Percentiles rank a stretch among this genome's conserved stretches.
Conservation (phyloP, 2,113 vertebrate species). For the Xiphophorus hellerii region DNA sequence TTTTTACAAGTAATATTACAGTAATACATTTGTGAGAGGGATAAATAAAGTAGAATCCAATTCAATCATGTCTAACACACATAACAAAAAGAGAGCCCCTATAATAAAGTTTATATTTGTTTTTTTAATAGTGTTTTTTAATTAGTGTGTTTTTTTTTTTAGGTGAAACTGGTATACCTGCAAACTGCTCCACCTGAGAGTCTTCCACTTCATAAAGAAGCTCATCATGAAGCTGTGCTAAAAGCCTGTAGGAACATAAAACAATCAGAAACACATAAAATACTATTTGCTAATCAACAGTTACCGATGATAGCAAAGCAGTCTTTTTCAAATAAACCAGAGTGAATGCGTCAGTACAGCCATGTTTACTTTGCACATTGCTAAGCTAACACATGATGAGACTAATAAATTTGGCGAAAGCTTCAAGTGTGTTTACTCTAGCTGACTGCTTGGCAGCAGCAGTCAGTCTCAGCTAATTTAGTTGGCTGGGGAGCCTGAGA, state of each 20-base stretch:
- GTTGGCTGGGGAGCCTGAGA: constrained; percentile 14
- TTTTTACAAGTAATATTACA: too few relatives aligned
- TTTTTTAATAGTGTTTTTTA: background rate
- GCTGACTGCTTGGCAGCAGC: constrained; percentile 26
- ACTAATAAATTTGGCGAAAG: constrained; percentile 20
- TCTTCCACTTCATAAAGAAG: constrained; percentile 92
- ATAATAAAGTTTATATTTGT: background rate
- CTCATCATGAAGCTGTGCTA: constrained; percentile 94
- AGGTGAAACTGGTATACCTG: constrained; percentile 76
- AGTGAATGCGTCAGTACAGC: background rate
- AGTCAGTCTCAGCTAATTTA: constrained; percentile 15
- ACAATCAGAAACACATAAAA: background rate
- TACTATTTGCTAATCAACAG: background rate
- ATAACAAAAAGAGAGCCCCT: background rate
- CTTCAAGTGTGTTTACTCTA: constrained; percentile 34
- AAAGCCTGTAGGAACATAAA: constrained; percentile 78
- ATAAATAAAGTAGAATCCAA: too few relatives aligned
- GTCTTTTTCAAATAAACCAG: background rate
- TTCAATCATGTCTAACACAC: too few relatives aligned
- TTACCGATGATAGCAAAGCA: background rate
- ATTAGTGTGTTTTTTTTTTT: background rate
- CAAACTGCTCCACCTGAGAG: constrained; percentile 84
- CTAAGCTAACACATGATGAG: background rate
- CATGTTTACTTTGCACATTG: background rate
- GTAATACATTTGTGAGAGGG: too few relatives aligned